Evolutionary conservation across 2,797 vertebrate species (phyloP).

Genomic region (Alectoris magna): DNA sequence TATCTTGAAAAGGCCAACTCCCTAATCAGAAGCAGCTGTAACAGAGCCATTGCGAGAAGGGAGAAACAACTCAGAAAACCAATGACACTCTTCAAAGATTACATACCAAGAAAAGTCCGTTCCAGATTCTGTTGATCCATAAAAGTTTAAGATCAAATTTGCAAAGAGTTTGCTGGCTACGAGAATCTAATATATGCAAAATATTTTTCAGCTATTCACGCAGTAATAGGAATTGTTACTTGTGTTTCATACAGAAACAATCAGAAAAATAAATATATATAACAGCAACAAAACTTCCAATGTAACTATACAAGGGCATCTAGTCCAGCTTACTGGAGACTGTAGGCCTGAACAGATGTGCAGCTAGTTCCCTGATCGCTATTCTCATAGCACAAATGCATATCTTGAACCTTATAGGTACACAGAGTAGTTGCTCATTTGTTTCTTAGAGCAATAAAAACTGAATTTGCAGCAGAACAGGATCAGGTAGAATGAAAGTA

Average conservation of each 20-base stretch:
- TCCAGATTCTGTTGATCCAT: neutral
- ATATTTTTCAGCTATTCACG: neutral
- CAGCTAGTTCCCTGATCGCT: neutral
- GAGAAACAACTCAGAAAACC: neutral
- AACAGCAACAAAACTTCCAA: neutral
- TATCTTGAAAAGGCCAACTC: neutral
- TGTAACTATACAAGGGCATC: fast-evolving
- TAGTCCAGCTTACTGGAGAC: neutral
- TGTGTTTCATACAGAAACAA: neutral
- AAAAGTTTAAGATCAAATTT: neutral
- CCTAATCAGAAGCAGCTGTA: neutral
- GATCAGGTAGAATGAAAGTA: neutral
- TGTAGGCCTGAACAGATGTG: neutral
- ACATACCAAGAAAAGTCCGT: neutral
- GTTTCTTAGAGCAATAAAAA: neutral
- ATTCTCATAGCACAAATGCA: neutral
- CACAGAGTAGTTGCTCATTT: neutral
- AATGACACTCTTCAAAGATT: neutral
- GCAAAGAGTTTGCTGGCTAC: neutral
- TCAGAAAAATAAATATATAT: neutral
- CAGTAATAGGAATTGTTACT: neutral
- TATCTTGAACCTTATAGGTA: neutral
- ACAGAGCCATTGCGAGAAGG: neutral
- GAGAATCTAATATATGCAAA: neutral
- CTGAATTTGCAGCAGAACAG: neutral